Evolutionary conservation across 1,140 invertebrate genomes (phyloP), one percentile per base, ranked within the genome.

Genomic region (Diprion similis): DNA sequence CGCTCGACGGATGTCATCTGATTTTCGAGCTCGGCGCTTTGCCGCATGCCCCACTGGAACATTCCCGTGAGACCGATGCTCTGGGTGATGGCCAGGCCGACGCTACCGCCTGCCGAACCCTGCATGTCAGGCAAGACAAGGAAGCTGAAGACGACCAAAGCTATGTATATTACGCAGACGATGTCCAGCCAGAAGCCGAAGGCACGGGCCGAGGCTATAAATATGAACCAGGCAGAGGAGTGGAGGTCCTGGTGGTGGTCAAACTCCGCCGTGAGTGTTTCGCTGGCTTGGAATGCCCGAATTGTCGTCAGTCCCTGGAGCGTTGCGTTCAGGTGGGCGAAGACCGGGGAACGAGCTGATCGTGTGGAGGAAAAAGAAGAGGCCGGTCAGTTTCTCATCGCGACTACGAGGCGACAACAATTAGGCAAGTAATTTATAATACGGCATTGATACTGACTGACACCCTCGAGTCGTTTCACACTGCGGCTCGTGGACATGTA

Each of bases 1-100:
- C 96, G 88, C 83, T 97, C 95, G 0, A 97, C 95, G n/a, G 92
- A 95, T 1, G 94, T 96, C 95, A 97, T 96, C 84, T 97, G 92
- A 81, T 95, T 95, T 79, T 95, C 93, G 6, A 95, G 84, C 82
- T 96, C 94, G 0, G 96, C 94, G 13, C 94, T 95, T 79, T 98
- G 96, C 71, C 96, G 86, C 87, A 92, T 94, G 7, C 94, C 95
- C 91, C 94, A 96, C 84, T 97, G 95, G 74, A 96, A 93, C 91
- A 95, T 93, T n/a, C 95, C 94, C 18, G 94, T 94, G 51, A 97
- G 83, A 9, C 92, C 92, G 74, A 97, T 92, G 19, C 94, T 93
- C 78, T 96, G 95, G 1, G 94, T 94, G 65, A 97, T 92, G 1
- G 94, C 94, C 64, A 98, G 80, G 11, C 96, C 96, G 8, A 97